Conservation (phyloP, 2,888 invertebrate genomes). For the Seladonia tumulorum region DNA sequence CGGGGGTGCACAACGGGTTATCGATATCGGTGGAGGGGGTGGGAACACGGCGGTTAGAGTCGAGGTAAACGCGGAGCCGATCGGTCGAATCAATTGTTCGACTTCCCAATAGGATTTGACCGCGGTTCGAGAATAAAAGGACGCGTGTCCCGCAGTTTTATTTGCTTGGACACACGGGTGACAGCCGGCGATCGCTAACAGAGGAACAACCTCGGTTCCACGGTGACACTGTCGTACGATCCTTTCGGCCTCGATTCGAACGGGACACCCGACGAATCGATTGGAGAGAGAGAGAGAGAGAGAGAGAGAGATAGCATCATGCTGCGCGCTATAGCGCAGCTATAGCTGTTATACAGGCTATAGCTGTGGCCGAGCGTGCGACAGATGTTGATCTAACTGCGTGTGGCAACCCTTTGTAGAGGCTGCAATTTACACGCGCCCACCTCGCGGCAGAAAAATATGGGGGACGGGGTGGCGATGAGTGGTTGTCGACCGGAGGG, state of each 20-base stretch:
- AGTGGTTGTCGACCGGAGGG: constrained; percentile 43
- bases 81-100: constrained; percentile 57
- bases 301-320: constrained; percentile 30
- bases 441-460: constrained; percentile 62
- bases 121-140: constrained; percentile 20
- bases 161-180: constrained; percentile 28
- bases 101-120: constrained; percentile 49
- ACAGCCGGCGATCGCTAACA: constrained; percentile 35
- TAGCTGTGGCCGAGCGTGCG: constrained; percentile 38
- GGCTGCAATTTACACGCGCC: constrained; percentile 65
- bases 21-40: constrained; percentile 28
- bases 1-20: constrained; percentile 25
- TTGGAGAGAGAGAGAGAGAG: constrained; percentile 1
- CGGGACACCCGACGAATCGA: constrained; percentile 55
- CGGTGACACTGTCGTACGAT: constrained; percentile 11
- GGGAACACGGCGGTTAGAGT: constrained; percentile 29
- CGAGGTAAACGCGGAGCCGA: constrained; percentile 44
- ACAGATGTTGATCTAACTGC: constrained; percentile 71
- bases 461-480: constrained; percentile 37
- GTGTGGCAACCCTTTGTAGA: constrained; percentile 65
- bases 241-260: background rate
- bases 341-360: background rate
- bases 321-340: background rate
- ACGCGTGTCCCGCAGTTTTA: constrained; percentile 40
- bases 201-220: constrained; percentile 61